Evolutionary conservation across 92 coral and sea anemone species (phyloP).

Genomic region (Hydrozoanthus gracilis): DNA sequence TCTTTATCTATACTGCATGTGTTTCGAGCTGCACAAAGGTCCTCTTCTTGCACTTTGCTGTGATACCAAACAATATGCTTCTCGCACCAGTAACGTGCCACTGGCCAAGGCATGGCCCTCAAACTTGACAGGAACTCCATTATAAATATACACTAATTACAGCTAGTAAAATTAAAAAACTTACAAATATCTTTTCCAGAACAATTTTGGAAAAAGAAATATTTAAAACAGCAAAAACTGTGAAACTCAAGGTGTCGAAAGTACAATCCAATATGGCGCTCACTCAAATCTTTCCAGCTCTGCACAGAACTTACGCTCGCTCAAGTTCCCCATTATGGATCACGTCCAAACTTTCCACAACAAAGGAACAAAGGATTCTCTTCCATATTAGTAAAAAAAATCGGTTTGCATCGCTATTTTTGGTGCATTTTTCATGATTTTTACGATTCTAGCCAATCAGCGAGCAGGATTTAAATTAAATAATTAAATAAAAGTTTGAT

Average conservation of each 20-base stretch:
- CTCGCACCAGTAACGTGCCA: constrained; percentile 24
- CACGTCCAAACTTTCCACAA: neutral
- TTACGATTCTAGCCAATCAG: neutral
- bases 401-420: neutral
- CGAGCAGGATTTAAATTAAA: neutral
- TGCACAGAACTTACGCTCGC: neutral
- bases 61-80: neutral
- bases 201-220: neutral
- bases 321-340: neutral
- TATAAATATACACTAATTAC: neutral
- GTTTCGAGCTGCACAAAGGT: neutral
- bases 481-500: neutral
- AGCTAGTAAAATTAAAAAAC: neutral
- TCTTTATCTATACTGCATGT: neutral
- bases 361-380: neutral
- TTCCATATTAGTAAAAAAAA: neutral
- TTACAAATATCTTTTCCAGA: neutral
- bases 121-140: neutral
- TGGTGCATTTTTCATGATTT: neutral
- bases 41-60: constrained; percentile 8
- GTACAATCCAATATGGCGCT: neutral
- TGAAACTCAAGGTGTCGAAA: neutral
- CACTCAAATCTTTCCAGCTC: neutral
- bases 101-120: constrained; percentile 16
- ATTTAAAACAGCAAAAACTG: neutral